phyloP scores from a whole-genome alignment of 2,113 vertebrate species.

The Toxotes chatareus region DNA sequence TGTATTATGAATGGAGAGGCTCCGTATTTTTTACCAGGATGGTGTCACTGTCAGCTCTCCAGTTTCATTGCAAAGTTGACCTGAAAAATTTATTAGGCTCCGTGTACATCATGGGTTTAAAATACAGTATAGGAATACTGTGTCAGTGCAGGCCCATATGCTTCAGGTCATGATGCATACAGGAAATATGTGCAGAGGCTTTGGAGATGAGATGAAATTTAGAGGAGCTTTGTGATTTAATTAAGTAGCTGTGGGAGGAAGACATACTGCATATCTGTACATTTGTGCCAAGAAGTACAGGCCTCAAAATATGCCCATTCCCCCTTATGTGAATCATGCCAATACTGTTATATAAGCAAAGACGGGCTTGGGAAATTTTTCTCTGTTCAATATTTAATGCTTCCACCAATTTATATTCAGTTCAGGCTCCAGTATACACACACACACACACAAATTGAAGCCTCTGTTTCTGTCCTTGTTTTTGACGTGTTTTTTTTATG shows the following conservation, averaged over 20 bases:
- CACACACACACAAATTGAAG: conserved; percentile 50
- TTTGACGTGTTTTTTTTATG: conserved; percentile 59
- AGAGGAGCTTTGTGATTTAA: conserved; percentile 78
- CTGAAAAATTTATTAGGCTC: conserved; percentile 62
- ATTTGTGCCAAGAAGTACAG: conserved; percentile 69
- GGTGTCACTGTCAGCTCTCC: conserved; percentile 52
- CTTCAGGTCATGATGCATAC: conserved; percentile 31
- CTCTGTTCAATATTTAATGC: conserved; percentile 84
- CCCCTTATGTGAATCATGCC: conserved; percentile 67
- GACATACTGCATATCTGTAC: conserved; percentile 65
- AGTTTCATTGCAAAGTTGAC: conserved; percentile 41
- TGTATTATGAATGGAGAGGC: conserved; percentile 58
- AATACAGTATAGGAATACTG: conserved; percentile 32
- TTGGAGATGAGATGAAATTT: conserved; percentile 64
- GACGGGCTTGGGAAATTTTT: conserved; percentile 77
- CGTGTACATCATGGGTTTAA: conserved; percentile 37
- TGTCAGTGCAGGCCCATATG: conserved; percentile 23
- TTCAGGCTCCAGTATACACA: conserved; percentile 52
- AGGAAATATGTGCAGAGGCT: conserved; percentile 45
- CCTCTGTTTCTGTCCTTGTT: conserved; percentile 68
- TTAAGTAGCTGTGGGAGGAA: conserved; percentile 74
- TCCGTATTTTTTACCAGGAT: conserved; percentile 40
- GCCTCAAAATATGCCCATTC: conserved; percentile 59
- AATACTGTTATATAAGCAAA: conserved; percentile 78
- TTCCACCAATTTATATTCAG: conserved; percentile 77